Conservation (phyloP, 2,797 vertebrate species). For the Brachyalestes nurse region DNA sequence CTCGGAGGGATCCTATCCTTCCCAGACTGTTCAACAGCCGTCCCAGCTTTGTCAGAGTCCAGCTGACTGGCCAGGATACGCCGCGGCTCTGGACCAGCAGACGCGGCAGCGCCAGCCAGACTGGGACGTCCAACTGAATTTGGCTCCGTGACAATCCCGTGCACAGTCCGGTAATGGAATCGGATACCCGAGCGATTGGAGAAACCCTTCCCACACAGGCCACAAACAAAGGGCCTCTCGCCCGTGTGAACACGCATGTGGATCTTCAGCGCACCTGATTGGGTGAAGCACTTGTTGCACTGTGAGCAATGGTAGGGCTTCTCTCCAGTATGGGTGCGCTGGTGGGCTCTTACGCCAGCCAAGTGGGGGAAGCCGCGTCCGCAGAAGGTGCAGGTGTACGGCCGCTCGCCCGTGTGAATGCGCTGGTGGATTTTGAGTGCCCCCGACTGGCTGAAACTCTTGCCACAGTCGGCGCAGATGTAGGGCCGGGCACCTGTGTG, state of each 20-base stretch:
- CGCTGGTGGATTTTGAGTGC: conserved; percentile 82
- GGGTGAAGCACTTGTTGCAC: conserved; percentile 84
- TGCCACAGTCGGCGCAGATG: conserved; percentile 78
- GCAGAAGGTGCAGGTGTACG: conserved; percentile 79
- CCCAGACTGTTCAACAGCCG: conserved; percentile 46
- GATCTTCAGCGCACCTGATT: conserved; percentile 83
- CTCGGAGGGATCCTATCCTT: conserved; percentile 4
- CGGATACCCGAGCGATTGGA: conserved; percentile 81
- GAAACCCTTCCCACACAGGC: conserved; percentile 79
- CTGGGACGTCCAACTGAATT: conserved; percentile 60
- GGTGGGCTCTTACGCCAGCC: conserved; percentile 80
- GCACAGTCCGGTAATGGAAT: conserved; percentile 80
- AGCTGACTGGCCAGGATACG: conserved; percentile 19
- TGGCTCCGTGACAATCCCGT: conserved; percentile 70
- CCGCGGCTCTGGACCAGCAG: conserved; percentile 18
- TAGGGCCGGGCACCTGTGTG: conserved; percentile 82
- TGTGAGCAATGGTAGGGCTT: conserved; percentile 81
- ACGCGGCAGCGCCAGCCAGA: not conserved
- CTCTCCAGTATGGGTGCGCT: conserved; percentile 83
- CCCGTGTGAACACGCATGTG: conserved; percentile 83
- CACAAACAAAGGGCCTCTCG: conserved; percentile 80
- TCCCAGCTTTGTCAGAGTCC: conserved; percentile 5
- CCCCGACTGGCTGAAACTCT: conserved; percentile 83
- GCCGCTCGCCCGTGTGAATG: conserved; percentile 81
- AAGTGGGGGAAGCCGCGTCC: conserved; percentile 81